These are phyloP conservation scores for Chymomyza costata DNA, from an alignment of 1,140 invertebrate species.

Conservation along the genomic window DNA sequence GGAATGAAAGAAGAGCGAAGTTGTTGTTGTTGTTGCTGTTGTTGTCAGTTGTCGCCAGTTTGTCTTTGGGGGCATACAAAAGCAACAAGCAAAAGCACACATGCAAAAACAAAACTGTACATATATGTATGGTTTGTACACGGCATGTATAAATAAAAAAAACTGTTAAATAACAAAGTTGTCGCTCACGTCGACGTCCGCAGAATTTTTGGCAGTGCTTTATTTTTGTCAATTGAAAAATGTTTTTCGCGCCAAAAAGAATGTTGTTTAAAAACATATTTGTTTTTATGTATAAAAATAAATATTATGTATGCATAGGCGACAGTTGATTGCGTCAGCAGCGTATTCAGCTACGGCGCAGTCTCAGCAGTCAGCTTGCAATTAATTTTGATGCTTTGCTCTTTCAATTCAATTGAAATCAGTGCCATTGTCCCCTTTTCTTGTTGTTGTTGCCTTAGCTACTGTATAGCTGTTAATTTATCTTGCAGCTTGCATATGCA, in stretches of 20 bases:
- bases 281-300: slow-evolving; percentile 5
- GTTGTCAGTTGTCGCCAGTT: slow-evolving; percentile 28
- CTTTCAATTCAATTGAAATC: slow-evolving; percentile 66
- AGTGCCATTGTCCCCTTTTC: slow-evolving; percentile 51
- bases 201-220: too few species aligned
- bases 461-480: too few species aligned
- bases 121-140: too few species aligned
- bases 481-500: slow-evolving; percentile 15
- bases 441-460: slow-evolving; percentile 26
- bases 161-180: too few species aligned
- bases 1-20: too few species aligned
- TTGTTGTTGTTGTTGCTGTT: slow-evolving; percentile 27
- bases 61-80: slow-evolving; percentile 42
- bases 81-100: slow-evolving; percentile 33
- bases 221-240: neutral
- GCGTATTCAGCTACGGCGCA: slow-evolving; percentile 32
- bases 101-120: slow-evolving; percentile 4
- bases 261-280: slow-evolving; percentile 52
- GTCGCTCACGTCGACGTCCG: too few species aligned
- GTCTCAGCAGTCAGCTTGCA: slow-evolving; percentile 32
- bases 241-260: slow-evolving; percentile 20
- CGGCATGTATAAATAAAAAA: too few species aligned
- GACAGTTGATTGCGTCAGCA: slow-evolving; percentile 31
- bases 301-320: slow-evolving; percentile 23
- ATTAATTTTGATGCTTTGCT: slow-evolving; percentile 65